phyloP scores from a whole-genome alignment of 2,113 vertebrate species.

The Ceyx melanurus region DNA sequence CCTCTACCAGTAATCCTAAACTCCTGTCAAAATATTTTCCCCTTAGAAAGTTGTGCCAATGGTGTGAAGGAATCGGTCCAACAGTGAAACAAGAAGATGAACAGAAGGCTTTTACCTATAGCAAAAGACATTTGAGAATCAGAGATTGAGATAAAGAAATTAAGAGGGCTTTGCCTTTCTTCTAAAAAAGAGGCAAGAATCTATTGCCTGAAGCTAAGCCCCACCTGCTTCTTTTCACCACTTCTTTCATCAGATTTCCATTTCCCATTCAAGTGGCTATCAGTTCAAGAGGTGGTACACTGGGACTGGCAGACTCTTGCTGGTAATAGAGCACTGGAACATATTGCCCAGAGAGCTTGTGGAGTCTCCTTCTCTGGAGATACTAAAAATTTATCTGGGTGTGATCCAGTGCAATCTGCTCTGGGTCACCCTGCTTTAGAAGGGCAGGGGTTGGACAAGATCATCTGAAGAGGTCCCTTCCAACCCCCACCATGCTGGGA shows the following conservation, averaged over 20 bases:
- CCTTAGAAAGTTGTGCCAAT: constrained; percentile 28
- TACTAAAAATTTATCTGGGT: background rate
- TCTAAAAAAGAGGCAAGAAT: background rate
- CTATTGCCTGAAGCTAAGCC: background rate
- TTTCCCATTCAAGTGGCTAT: background rate
- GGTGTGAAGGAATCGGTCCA: background rate
- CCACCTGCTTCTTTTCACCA: background rate
- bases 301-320: background rate
- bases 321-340: background rate
- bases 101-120: constrained; percentile 42
- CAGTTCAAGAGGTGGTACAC: background rate
- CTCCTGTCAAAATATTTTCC: constrained; percentile 61
- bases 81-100: background rate
- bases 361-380: background rate
- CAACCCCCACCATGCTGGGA: background rate
- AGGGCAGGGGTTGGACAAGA: background rate
- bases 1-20: constrained; percentile 22
- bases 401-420: background rate
- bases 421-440: background rate
- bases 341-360: background rate
- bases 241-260: background rate
- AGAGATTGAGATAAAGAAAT: background rate
- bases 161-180: background rate
- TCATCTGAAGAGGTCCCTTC: background rate
- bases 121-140: background rate